Conservation (phyloP, 2,113 vertebrate species). For the Vidua chalybeata region DNA sequence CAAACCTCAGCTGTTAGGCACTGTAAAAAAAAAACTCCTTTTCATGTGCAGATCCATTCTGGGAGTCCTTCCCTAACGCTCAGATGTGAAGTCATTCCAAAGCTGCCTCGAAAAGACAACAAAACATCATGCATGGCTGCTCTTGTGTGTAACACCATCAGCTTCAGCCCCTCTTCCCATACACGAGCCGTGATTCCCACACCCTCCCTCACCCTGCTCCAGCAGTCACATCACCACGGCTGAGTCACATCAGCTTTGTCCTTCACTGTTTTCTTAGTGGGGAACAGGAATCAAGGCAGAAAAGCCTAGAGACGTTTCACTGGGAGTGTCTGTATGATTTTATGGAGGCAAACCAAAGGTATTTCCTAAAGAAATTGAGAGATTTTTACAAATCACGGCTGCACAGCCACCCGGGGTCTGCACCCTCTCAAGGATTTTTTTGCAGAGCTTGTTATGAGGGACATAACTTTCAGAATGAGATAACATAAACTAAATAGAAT, state of each 20-base stretch:
- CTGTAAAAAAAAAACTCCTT: neutral
- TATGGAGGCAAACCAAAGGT: neutral
- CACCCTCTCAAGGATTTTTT: neutral
- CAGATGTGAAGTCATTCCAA: neutral
- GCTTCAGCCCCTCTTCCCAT: neutral
- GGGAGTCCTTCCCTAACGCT: neutral
- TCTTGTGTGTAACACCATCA: neutral
- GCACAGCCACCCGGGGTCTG: neutral
- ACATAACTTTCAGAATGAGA: neutral
- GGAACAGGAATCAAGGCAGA: neutral
- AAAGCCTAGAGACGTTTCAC: neutral
- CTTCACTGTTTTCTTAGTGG: neutral
- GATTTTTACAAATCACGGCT: neutral
- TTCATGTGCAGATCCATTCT: neutral
- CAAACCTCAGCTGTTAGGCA: neutral
- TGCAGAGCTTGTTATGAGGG: neutral
- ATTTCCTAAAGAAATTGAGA: neutral
- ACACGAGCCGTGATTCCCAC: neutral
- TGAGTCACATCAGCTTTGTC: neutral
- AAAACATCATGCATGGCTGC: neutral
- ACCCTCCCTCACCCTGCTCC: neutral
- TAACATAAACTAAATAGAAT: neutral
- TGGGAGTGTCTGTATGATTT: neutral
- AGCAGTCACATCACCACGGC: neutral
- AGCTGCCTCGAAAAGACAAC: slow-evolving; percentile 1